Evolutionary conservation across 2,113 vertebrate species (phyloP).

Genomic region (Lepus americanus): DNA sequence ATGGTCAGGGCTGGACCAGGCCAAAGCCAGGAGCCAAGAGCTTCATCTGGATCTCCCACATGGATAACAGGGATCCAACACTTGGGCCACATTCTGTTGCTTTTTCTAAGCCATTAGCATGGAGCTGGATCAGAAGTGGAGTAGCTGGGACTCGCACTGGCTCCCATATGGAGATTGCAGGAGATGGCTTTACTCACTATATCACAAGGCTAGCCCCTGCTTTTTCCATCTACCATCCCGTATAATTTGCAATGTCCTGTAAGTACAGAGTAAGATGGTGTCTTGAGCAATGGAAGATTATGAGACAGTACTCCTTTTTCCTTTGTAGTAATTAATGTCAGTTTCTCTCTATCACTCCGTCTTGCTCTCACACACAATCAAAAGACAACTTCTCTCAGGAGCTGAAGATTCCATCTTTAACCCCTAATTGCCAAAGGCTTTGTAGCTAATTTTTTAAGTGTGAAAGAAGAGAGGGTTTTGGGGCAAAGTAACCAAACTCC

Average conservation of each 20-base stretch:
- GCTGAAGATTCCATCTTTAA: not conserved
- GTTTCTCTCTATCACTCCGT: not conserved
- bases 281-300: not conserved
- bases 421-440: not conserved
- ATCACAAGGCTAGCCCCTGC: too few relatives aligned
- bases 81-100: too few relatives aligned
- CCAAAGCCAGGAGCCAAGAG: too few relatives aligned
- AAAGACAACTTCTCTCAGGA: not conserved
- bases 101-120: too few relatives aligned
- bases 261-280: not conserved
- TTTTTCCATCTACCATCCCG: not conserved
- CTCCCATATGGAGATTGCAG: too few relatives aligned
- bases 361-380: not conserved
- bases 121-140: too few relatives aligned
- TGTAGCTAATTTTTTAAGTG: constrained; percentile 12
- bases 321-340: not conserved
- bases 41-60: too few relatives aligned
- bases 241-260: not conserved
- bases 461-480: not conserved
- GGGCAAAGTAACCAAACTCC: not conserved
- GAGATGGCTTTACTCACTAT: too few relatives aligned
- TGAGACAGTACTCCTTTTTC: not conserved
- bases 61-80: too few relatives aligned
- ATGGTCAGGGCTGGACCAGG: too few relatives aligned
- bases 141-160: too few relatives aligned